phyloP scores from a whole-genome alignment of 2,113 vertebrate species.

The Thermophis baileyi region DNA sequence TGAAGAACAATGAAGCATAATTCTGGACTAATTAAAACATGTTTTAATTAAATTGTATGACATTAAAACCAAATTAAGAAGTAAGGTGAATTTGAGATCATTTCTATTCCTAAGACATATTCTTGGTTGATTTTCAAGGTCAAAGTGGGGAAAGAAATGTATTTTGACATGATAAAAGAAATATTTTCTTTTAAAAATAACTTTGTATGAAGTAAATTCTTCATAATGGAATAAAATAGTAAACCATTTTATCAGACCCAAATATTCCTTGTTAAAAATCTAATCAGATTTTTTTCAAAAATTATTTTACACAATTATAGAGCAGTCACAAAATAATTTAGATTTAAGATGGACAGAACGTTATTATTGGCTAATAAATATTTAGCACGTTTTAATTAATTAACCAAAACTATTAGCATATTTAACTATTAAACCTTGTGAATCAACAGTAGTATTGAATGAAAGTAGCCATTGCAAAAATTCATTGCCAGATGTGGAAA shows the following conservation, averaged over 20 bases:
- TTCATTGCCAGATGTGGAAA: slow-evolving; percentile 56
- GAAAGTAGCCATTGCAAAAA: slow-evolving; percentile 18
- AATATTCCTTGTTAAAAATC: not conserved
- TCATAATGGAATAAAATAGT: not conserved
- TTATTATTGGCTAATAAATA: not conserved
- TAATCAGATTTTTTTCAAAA: not conserved
- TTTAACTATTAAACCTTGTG: not conserved
- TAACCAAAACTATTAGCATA: no score
- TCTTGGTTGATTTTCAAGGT: not conserved
- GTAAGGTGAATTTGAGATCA: no score
- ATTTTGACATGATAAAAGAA: not conserved
- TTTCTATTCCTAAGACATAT: not conserved
- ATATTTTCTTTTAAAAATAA: not conserved
- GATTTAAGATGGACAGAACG: accelerated
- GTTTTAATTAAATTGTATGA: not conserved
- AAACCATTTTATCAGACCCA: not conserved
- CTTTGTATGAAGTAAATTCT: not conserved
- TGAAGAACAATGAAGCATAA: not conserved
- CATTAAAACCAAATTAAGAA: not conserved
- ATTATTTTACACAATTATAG: not conserved
- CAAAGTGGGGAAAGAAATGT: not conserved
- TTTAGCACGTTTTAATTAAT: not conserved
- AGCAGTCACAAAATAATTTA: not conserved
- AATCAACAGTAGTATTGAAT: not conserved
- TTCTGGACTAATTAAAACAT: not conserved